Evolutionary conservation across 2,888 invertebrate genomes (phyloP).

Genomic region (Aspidiotus rigidus): DNA sequence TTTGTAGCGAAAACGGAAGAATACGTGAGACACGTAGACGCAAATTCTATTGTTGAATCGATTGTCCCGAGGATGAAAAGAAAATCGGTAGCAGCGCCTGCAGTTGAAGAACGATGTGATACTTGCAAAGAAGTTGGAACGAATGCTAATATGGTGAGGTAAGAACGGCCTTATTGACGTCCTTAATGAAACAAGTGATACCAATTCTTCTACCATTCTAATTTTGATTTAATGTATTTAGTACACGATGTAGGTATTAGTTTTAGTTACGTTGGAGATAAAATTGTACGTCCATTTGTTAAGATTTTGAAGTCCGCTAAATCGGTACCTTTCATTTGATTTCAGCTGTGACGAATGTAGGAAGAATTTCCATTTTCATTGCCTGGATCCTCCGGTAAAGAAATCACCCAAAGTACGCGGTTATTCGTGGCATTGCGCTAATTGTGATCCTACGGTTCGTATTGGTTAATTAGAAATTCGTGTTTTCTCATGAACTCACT

Average conservation of each 20-base stretch:
- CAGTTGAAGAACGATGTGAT: conserved; percentile 32
- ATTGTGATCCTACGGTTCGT: conserved; percentile 84
- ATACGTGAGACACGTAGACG: conserved; percentile 6
- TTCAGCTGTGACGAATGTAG: conserved; percentile 82
- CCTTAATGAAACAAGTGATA: too few species aligned
- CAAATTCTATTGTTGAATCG: not conserved
- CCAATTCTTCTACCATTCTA: too few species aligned
- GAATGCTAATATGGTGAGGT: conserved; percentile 54
- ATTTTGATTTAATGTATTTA: too few species aligned
- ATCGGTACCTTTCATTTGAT: conserved; percentile 30
- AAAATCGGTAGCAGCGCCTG: not conserved
- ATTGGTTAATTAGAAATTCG: too few species aligned
- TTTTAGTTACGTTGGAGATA: too few species aligned
- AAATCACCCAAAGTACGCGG: conserved; percentile 89
- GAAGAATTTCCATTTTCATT: conserved; percentile 83
- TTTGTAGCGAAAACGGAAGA: conserved; percentile 32
- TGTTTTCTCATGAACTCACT: conserved; percentile 37
- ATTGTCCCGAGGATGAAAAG: not conserved
- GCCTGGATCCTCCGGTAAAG: conserved; percentile 86
- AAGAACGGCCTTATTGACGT: conserved; percentile 39
- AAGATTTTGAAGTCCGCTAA: not conserved
- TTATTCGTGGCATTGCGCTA: conserved; percentile 92
- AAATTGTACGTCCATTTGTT: too few species aligned
- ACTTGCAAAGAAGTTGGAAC: conserved; percentile 35
- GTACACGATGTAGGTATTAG: too few species aligned